Conservation (phyloP, 1,140 invertebrate genomes). For the Cotesia typhae region DNA sequence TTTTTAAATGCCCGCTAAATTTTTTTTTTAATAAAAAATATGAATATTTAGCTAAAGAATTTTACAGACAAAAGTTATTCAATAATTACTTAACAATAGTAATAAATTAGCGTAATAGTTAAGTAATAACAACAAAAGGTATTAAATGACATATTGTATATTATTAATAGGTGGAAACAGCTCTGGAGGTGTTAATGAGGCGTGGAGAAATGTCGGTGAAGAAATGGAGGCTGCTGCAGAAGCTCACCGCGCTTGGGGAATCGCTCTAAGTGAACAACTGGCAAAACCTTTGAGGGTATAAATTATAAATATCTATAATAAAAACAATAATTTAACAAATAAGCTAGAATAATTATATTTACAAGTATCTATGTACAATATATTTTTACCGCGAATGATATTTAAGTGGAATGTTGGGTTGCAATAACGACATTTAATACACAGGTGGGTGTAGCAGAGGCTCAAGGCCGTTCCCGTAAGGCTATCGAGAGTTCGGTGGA, state of each 20-base stretch:
- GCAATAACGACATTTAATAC: background rate
- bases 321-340: background rate
- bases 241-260: constrained; percentile 82
- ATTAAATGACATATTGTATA: constrained; percentile 7
- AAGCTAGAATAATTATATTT: too few relatives aligned
- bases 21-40: too few relatives aligned
- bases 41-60: background rate
- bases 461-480: constrained; percentile 73
- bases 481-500: constrained; percentile 84
- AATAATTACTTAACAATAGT: constrained; percentile 3
- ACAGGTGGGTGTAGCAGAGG: constrained; percentile 67
- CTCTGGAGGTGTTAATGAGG: constrained; percentile 83
- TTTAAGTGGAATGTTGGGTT: background rate
- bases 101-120: background rate
- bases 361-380: background rate
- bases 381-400: background rate
- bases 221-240: constrained; percentile 91
- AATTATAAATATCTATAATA: background rate
- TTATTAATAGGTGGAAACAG: constrained; percentile 70
- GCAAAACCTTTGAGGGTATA: constrained; percentile 83
- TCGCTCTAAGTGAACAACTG: constrained; percentile 84
- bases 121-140: background rate
- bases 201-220: constrained; percentile 88
- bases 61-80: background rate
- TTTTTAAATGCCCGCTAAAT: too few relatives aligned